A percentile compares a stretch with the other conserved stretches of the same genome.
Evolutionary conservation across 2,797 vertebrate genomes (phyloP).

Genomic region (Vultur gryphus): DNA sequence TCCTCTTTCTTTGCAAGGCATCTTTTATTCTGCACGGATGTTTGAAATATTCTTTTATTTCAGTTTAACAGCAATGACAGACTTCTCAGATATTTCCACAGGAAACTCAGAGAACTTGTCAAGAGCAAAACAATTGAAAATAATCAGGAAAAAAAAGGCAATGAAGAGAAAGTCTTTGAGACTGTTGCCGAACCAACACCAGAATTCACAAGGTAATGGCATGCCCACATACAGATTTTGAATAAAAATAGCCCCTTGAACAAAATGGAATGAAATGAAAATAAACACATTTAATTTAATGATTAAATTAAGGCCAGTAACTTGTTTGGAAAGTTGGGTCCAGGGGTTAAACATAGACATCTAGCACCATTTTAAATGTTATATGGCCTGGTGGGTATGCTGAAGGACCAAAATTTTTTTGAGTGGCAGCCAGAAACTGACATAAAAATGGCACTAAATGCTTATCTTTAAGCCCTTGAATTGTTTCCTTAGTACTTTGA

Average conservation of each 20-base stretch:
- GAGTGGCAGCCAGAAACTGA: neutral
- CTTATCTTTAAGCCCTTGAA: neutral
- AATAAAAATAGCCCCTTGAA: neutral
- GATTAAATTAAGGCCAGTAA: neutral
- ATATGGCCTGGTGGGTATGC: neutral
- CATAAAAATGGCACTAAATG: neutral
- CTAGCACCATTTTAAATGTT: neutral
- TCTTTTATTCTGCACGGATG: neutral
- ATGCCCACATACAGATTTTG: neutral
- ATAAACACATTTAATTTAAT: neutral
- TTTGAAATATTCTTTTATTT: conserved; percentile 18
- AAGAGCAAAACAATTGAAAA: neutral
- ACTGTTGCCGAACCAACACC: neutral
- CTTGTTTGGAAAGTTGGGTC: neutral
- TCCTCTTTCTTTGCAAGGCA: neutral
- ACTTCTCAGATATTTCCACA: neutral
- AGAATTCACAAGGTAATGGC: neutral
- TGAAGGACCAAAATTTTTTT: neutral
- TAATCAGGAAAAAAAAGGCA: neutral
- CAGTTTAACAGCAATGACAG: neutral
- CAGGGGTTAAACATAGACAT: neutral
- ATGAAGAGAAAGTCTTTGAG: neutral
- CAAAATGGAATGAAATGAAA: neutral
- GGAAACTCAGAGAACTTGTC: neutral
- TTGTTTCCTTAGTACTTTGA: neutral